phyloP scores from a whole-genome alignment of 2,797 vertebrate genomes.

The Halcyon leucocephala region DNA sequence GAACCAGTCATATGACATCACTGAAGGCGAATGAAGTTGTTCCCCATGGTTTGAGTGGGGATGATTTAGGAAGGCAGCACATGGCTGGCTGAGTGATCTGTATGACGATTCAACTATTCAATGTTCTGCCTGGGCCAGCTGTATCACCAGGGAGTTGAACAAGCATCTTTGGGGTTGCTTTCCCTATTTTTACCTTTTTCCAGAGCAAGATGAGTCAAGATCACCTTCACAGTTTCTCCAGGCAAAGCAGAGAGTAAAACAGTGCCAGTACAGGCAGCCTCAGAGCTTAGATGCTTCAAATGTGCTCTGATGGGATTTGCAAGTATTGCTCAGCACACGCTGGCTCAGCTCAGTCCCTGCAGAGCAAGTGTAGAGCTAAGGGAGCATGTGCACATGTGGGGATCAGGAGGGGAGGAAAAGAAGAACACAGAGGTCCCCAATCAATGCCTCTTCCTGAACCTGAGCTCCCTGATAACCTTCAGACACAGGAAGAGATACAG shows the following conservation, averaged over 20 bases:
- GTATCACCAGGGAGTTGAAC: neutral
- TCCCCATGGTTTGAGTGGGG: neutral
- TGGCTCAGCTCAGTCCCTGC: constrained; percentile 21
- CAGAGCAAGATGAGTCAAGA: neutral
- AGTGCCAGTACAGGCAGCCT: neutral
- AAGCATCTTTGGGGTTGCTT: neutral
- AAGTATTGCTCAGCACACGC: neutral
- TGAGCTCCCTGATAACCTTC: neutral
- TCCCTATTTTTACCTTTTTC: neutral
- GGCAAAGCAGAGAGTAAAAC: neutral
- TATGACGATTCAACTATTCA: neutral
- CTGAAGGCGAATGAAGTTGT: neutral
- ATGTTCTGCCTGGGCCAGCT: neutral
- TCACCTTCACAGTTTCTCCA: constrained; percentile 28
- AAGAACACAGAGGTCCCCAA: neutral
- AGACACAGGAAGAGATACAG: neutral
- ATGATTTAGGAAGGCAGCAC: neutral
- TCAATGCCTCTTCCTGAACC: neutral
- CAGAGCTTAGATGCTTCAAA: neutral
- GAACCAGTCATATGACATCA: neutral
- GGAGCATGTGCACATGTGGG: neutral
- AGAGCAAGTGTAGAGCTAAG: neutral
- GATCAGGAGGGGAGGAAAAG: neutral
- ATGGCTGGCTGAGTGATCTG: neutral
- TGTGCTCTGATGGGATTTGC: neutral